Percentiles rank a stretch among this genome's conserved stretches.
Evolutionary conservation across 2,113 vertebrate species (phyloP).

Genomic region (Genyomyrus donnyi): DNA sequence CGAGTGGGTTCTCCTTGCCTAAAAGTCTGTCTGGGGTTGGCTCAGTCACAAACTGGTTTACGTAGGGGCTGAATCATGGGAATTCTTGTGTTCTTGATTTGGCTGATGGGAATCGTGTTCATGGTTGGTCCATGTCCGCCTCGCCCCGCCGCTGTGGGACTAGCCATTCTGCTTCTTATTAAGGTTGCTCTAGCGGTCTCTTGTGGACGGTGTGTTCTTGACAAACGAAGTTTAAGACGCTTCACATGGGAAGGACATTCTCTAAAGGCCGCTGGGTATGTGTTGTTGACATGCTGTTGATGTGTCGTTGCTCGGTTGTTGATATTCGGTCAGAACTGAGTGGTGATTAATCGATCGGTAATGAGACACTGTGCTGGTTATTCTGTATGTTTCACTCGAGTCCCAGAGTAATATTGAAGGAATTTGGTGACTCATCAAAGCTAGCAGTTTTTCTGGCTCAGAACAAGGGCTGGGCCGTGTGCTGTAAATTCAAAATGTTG

Average conservation of each 20-base stretch:
- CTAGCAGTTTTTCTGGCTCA: not conserved
- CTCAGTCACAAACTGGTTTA: not conserved
- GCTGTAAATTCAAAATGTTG: not conserved
- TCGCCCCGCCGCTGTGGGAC: not conserved
- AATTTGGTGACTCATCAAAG: slow-evolving; percentile 4
- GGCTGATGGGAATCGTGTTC: not conserved
- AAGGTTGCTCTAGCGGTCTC: not conserved
- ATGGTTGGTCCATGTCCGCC: not conserved
- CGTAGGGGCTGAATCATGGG: not conserved
- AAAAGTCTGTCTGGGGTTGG: not conserved
- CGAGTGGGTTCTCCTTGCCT: not conserved
- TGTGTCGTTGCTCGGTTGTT: not conserved
- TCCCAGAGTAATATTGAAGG: not conserved
- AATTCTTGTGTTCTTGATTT: not conserved
- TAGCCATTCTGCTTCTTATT: not conserved
- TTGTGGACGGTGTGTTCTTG: not conserved
- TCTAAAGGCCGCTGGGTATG: not conserved
- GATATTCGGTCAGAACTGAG: not conserved
- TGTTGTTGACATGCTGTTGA: too few species aligned
- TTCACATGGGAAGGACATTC: not conserved
- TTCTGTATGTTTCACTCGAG: not conserved
- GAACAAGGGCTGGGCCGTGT: not conserved
- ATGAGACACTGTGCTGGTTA: not conserved
- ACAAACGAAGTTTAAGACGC: too few species aligned
- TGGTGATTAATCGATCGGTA: not conserved